Base-by-base conservation (phyloP, 2,797 vertebrate species). In the Chelon labrosus region DNA sequence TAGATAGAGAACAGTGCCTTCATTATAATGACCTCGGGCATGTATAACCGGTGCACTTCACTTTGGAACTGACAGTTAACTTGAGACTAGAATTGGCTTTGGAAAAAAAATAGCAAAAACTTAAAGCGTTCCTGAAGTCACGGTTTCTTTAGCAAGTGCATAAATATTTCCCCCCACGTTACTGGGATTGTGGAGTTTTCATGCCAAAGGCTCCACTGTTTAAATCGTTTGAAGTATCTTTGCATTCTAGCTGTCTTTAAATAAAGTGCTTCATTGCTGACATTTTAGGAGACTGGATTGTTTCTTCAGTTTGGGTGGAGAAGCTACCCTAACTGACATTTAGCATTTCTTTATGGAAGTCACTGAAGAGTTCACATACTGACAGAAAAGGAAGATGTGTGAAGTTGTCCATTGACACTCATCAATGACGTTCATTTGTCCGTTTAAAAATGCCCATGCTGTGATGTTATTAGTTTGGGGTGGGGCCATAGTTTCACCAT, bases 301-400 rank as follows among this genome's bases (percentile, higher is more conserved):
- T 0, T 62, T 49, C 12, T 31, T 55, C 13, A 14, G 44, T 11
- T 10, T 10, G 8, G 50, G 50, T 31, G 22, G 37, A 53, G 56
- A 58, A 64, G 50, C 50, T 35, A 9, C 17, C 38, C 8, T 46
- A 54, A 20, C 14, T 35, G 65, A 76, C 42, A n/a, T 35, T 53
- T 19, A 71, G 8, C 52, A 10, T 64, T 73, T 35, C 0, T 50
- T 58, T 56, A 0, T 52, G 8, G 65, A 52, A 50, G 7, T 5
- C 47, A 59, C 3, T 20, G 10, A 14, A 25, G 31, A 5, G 19
- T 19, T 50, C n/a, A 17, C 46, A 0, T 50, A 10, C 0, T 9
- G 10, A 19, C 27, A 22, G 50, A 38, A 16, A 17, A 14, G 17
- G 16, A 75, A 49, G 20, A 44, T 13, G 10, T 49, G 35, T 13